A percentile compares a stretch with the other conserved stretches of the same genome.
Evolutionary conservation across 2,888 invertebrate genomes (phyloP).

Genomic region (Spodoptera picta): DNA sequence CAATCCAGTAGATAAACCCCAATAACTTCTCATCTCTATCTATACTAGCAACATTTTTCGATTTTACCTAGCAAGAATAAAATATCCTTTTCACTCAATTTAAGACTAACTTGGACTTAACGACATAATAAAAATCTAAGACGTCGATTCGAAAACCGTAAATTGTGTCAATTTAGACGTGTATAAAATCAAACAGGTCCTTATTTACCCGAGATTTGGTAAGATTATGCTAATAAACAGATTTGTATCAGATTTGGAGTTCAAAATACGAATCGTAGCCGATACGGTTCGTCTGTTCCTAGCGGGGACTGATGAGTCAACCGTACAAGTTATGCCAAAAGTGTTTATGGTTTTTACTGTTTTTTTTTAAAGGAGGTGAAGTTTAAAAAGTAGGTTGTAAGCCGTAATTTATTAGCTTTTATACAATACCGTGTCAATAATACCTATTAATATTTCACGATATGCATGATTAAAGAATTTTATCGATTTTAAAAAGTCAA

Average conservation of each 20-base stretch:
- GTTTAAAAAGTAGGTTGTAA: conserved; percentile 4
- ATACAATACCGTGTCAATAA: conserved; percentile 16
- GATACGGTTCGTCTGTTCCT: conserved; percentile 36
- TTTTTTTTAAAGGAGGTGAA: conserved; percentile 45
- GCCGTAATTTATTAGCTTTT: background rate
- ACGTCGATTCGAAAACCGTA: background rate
- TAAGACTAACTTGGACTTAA: too few species aligned
- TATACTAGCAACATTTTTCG: too few species aligned
- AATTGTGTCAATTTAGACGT: background rate
- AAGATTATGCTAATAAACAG: conserved; percentile 36
- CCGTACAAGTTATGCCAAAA: conserved; percentile 33
- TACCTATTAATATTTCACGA: conserved; percentile 5
- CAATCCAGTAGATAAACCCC: too few species aligned
- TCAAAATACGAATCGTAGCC: conserved; percentile 38
- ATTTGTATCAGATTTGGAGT: conserved; percentile 42
- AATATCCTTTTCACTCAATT: too few species aligned
- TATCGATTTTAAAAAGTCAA: conserved; percentile 4
- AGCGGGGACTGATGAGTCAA: conserved; percentile 44
- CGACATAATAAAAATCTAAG: conserved; percentile 6
- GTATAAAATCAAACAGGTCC: conserved; percentile 20
- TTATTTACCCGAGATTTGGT: conserved; percentile 37
- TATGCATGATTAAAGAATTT: conserved; percentile 15
- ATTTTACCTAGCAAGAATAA: too few species aligned
- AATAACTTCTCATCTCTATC: too few species aligned
- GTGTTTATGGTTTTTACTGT: conserved; percentile 28